These are phyloP conservation scores for Tiaroga cobitis DNA, from an alignment of 2,797 vertebrate genomes.

Conservation along the genomic window DNA sequence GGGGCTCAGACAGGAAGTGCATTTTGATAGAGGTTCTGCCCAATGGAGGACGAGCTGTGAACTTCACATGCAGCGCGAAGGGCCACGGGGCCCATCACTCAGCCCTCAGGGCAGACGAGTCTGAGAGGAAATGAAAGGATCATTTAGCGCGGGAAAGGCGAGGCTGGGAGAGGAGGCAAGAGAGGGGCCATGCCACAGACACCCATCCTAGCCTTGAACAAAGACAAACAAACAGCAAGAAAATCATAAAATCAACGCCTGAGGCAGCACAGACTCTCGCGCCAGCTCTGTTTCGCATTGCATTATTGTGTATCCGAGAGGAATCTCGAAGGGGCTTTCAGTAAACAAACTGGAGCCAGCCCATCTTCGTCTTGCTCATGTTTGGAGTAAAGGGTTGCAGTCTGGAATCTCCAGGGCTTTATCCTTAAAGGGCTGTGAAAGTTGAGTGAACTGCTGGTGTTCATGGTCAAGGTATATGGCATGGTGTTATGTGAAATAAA, in stretches of 20 bases:
- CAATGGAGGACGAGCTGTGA: constrained; percentile 81
- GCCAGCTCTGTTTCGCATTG: constrained; percentile 44
- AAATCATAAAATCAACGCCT: constrained; percentile 61
- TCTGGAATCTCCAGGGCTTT: constrained; percentile 14
- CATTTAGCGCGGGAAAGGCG: constrained; percentile 74
- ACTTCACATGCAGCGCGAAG: constrained; percentile 70
- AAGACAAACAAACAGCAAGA: constrained; percentile 64
- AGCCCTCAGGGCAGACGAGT: constrained; percentile 73
- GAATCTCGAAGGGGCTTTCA: constrained; percentile 51
- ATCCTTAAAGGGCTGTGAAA: constrained; percentile 53
- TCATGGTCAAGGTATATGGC: constrained; percentile 42
- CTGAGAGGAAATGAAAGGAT: constrained; percentile 86
- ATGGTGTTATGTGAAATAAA: constrained; percentile 44
- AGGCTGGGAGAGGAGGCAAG: constrained; percentile 56
- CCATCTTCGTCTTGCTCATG: constrained; percentile 46
- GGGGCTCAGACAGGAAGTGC: constrained; percentile 81
- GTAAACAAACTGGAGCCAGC: constrained; percentile 50
- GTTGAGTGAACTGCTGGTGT: constrained; percentile 42
- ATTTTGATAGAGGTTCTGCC: constrained; percentile 81
- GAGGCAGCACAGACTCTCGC: constrained; percentile 35
- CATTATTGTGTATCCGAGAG: constrained; percentile 56
- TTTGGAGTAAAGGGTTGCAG: constrained; percentile 45
- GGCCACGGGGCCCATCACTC: constrained; percentile 63
- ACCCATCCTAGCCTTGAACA: constrained; percentile 55
- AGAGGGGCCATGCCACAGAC: constrained; percentile 59